Percentiles rank a stretch among this genome's conserved stretches.
Conservation (phyloP, 2,113 vertebrate genomes). For the Caranx melampygus region DNA sequence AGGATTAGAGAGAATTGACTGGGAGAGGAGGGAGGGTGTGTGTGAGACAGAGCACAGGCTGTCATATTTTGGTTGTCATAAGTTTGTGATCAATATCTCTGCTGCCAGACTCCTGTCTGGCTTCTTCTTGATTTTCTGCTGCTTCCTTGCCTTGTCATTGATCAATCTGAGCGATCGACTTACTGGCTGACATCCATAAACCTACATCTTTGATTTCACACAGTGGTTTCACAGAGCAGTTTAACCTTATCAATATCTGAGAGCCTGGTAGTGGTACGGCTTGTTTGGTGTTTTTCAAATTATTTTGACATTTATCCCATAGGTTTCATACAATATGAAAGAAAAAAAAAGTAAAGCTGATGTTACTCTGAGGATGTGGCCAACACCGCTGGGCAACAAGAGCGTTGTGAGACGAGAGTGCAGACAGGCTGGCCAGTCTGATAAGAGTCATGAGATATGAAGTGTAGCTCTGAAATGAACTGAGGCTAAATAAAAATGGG, state of each 20-base stretch:
- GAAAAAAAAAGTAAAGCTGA: not conserved
- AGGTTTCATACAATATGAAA: not conserved
- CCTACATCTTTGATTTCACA: constrained; percentile 18
- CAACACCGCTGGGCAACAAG: not conserved
- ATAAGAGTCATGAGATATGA: constrained; percentile 61
- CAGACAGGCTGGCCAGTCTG: constrained; percentile 29
- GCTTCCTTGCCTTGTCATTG: constrained; percentile 27
- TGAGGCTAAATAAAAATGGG: constrained; percentile 45
- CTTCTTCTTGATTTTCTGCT: constrained; percentile 63
- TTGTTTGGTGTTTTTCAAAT: not conserved
- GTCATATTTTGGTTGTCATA: constrained; percentile 58
- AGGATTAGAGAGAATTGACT: constrained; percentile 8
- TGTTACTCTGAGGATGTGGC: not conserved
- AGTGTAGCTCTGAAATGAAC: constrained; percentile 42
- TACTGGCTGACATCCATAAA: constrained; percentile 40
- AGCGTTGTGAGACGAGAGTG: constrained; percentile 8
- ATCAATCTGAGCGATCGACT: constrained; percentile 49
- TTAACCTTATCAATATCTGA: not conserved
- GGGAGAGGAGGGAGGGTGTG: not conserved
- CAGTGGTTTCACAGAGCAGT: constrained; percentile 4
- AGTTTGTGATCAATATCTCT: constrained; percentile 61
- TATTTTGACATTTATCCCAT: not conserved
- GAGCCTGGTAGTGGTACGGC: not conserved
- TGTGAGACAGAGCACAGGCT: constrained; percentile 12
- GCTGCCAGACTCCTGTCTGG: constrained; percentile 37